Percentiles rank a stretch among this genome's conserved stretches.
Evolutionary conservation across 92 coral and sea anemone species (phyloP).

Genomic region (Blastomussa wellsi): DNA sequence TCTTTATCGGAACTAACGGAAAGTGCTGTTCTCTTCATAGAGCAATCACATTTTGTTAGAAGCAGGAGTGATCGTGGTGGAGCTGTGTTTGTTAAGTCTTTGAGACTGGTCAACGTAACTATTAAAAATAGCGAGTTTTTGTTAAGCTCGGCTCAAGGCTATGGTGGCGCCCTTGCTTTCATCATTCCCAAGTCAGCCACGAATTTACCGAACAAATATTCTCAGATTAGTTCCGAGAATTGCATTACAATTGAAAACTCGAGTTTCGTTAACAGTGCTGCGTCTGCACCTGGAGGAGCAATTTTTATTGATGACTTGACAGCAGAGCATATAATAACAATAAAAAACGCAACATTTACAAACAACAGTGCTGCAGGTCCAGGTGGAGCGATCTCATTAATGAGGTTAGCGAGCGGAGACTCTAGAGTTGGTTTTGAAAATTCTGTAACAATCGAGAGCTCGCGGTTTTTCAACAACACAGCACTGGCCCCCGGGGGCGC

Average conservation of each 20-base stretch:
- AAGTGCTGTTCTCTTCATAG: neutral
- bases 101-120: neutral
- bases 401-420: neutral
- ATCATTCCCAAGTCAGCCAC: neutral
- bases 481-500: neutral
- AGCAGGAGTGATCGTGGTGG: slow-evolving; percentile 10
- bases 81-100: neutral
- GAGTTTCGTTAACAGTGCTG: neutral
- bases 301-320: neutral
- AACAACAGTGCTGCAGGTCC: slow-evolving; percentile 16
- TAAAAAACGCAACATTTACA: neutral
- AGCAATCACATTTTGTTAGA: neutral
- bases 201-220: neutral
- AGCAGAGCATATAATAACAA: neutral
- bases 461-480: neutral
- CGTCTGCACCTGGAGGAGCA: neutral
- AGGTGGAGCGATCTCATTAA: slow-evolving; percentile 5
- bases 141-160: neutral
- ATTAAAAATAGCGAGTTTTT: neutral
- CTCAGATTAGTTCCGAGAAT: neutral
- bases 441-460: neutral
- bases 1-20: neutral
- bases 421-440: neutral
- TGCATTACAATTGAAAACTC: neutral
- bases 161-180: neutral